Evolutionary conservation across 2,113 vertebrate genomes (phyloP).

Genomic region (Oreochromis aureus): DNA sequence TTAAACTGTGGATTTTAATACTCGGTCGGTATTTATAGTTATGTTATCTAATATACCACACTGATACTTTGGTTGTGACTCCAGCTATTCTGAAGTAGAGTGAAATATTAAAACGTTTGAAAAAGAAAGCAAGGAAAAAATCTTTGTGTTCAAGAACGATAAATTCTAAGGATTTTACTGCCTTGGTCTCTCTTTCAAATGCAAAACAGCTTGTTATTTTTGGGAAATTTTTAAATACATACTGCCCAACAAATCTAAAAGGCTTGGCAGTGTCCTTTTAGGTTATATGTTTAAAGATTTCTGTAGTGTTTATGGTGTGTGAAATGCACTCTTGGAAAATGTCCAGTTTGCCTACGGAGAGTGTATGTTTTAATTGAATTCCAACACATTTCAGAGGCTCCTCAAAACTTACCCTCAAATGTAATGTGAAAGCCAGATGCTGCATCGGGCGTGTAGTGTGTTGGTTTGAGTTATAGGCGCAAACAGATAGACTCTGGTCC

Average conservation of each 20-base stretch:
- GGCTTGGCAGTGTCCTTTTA: conserved; percentile 47
- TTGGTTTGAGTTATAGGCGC: conserved; percentile 59
- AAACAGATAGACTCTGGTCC: conserved; percentile 54
- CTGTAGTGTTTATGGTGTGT: conserved; percentile 68
- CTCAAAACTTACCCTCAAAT: conserved; percentile 62
- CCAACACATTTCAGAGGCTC: conserved; percentile 67
- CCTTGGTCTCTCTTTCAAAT: conserved; percentile 59
- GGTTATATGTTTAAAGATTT: conserved; percentile 63
- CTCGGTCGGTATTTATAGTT: conserved; percentile 35
- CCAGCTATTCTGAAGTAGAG: conserved; percentile 11
- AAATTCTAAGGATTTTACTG: conserved; percentile 42
- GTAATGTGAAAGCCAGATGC: conserved; percentile 74
- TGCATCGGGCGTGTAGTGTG: conserved; percentile 14
- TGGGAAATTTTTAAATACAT: conserved; percentile 27
- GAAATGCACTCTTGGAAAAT: conserved; percentile 67
- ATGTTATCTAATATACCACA: conserved; percentile 26
- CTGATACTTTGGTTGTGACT: not conserved
- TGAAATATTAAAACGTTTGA: conserved; percentile 32
- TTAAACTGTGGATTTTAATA: conserved; percentile 21
- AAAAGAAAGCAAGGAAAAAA: not conserved
- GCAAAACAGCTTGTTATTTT: conserved; percentile 71
- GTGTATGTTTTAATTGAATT: conserved; percentile 69
- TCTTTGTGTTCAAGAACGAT: conserved; percentile 41
- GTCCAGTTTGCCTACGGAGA: conserved; percentile 57
- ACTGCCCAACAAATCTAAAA: conserved; percentile 50